Percentiles rank a stretch among this genome's conserved stretches.
Conservation (phyloP, 1,140 invertebrate species). For the Bombus cullumanus region DNA sequence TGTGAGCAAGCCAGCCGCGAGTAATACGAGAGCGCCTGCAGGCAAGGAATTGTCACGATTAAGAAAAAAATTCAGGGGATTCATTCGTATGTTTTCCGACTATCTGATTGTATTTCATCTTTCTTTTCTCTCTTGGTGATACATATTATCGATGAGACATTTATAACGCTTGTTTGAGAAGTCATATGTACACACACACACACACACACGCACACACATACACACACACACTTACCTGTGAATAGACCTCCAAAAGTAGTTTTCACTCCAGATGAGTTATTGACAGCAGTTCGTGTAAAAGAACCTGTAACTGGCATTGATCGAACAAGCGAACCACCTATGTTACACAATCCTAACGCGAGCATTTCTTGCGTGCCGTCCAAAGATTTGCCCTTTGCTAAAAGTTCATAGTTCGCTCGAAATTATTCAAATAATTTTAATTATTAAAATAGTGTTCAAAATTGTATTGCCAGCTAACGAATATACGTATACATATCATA, state of each 20-base stretch:
- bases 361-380: conserved; percentile 90
- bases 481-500: too few species aligned
- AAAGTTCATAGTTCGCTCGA: background rate
- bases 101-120: too few species aligned
- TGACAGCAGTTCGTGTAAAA: conserved; percentile 91
- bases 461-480: background rate
- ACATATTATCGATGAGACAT: too few species aligned
- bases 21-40: conserved; percentile 86
- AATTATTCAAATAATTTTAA: background rate
- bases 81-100: background rate
- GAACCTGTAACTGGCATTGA: conserved; percentile 92
- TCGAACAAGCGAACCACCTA: conserved; percentile 88
- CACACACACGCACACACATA: background rate
- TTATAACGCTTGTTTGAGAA: too few species aligned
- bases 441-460: background rate
- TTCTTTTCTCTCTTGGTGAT: too few species aligned
- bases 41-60: background rate
- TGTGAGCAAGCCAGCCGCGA: conserved; percentile 87
- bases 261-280: conserved; percentile 89
- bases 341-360: conserved; percentile 88
- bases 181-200: too few species aligned
- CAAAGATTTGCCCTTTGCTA: conserved; percentile 84
- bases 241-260: conserved; percentile 90
- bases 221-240: conserved; percentile 82
- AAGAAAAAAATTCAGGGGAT: background rate